Evolutionary conservation across 2,888 invertebrate genomes (phyloP), one percentile per base, ranked within the genome.

Genomic region (Acleris sparsana): DNA sequence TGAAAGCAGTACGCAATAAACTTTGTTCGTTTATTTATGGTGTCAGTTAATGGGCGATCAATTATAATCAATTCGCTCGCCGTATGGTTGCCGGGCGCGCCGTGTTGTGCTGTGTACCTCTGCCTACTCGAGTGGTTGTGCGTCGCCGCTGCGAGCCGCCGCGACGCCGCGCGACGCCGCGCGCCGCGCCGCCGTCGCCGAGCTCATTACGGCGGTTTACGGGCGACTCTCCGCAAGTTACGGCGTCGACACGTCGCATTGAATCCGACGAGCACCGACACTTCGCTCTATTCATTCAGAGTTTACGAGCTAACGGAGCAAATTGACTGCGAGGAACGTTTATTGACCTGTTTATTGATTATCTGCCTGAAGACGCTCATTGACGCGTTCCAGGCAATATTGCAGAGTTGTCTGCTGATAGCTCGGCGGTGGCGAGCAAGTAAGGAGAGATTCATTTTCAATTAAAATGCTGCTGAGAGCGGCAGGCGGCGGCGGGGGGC

Each of bases 141-240:
- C 25, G 25, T 6, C 6, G 6, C 6, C n/a, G 29, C 29, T 1
- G 7, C 29, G 7, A 33, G 43, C 49, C 39, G 18, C 49, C 56
- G 57, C 59, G 64, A 64, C 66, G 63, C 39, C 62, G 53, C 62
- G 53, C 33, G 58, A 61, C 51, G 48, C 66, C 51, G 58, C 25
- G 58, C 25, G 29, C 39, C 65, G 39, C 44, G 16, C 5, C 44
- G 44, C n/a, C n/a, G 33, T 13, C 55, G 51, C 39, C 9, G 39
- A 46, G n/a, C 56, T 62, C 53, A 53, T 58, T 48, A 43, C 48
- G 17, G 48, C 48, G 48, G 9, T 6, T 17, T 18, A 18, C 48
- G 18, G 48, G 17, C 48, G 48, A 11, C n/a, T 44, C 44, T n/a
- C 48, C 3, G 46, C 69, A 63, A 69, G 67, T 69, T 62, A 60